These are phyloP conservation scores for Bubo bubo DNA, from an alignment of 2,113 vertebrate genomes.

Conservation along the genomic window DNA sequence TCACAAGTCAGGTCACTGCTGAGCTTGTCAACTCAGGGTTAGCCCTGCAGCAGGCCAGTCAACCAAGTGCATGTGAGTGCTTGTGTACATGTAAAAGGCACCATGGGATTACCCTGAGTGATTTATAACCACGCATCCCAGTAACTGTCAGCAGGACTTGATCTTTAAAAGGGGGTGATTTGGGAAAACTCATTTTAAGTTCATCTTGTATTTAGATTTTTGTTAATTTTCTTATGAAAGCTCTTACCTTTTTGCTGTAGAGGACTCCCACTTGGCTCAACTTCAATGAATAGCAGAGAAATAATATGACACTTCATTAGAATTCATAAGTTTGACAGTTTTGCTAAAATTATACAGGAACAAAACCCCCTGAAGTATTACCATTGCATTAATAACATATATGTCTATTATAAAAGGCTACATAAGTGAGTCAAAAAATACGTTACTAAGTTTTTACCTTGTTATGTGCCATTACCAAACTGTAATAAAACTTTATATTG, in stretches of 20 bases:
- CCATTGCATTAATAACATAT: not conserved
- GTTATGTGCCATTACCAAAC: not conserved
- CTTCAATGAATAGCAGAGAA: not conserved
- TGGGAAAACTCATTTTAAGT: not conserved
- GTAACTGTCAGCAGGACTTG: not conserved
- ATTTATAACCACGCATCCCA: not conserved
- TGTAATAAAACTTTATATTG: not conserved
- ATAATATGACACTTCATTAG: not conserved
- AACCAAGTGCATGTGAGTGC: not conserved
- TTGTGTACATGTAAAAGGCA: fast-evolving
- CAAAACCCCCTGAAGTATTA: not conserved
- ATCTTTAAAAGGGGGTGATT: not conserved
- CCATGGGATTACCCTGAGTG: fast-evolving
- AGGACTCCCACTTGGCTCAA: not conserved
- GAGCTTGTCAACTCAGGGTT: not conserved
- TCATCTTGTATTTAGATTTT: not conserved
- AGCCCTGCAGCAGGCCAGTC: not conserved
- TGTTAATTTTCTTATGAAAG: not conserved
- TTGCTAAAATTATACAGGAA: not conserved
- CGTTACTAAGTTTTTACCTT: not conserved
- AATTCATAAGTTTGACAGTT: not conserved
- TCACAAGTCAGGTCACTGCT: not conserved
- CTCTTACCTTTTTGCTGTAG: slow-evolving; percentile 1
- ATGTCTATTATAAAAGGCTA: not conserved
- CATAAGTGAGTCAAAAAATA: not conserved